These are phyloP conservation scores for Parnassius glacialis DNA, from an alignment of 2,888 invertebrate species.

Conservation along the genomic window DNA sequence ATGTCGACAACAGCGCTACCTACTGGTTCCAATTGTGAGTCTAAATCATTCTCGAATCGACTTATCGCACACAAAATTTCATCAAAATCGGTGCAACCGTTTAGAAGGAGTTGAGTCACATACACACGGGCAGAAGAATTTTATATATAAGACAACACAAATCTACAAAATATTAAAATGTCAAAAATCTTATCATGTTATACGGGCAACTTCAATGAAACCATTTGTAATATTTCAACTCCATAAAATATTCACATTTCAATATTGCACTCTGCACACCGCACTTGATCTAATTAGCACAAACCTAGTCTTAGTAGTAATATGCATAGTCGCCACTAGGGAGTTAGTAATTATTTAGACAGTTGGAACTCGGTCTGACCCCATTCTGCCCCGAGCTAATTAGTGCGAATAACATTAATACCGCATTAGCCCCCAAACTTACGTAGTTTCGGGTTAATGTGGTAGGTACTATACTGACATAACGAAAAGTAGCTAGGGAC, in stretches of 20 bases:
- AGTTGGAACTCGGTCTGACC: slow-evolving; percentile 62
- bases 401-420: slow-evolving; percentile 67
- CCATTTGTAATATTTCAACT: background rate
- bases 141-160: no score
- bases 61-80: no score
- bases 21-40: no score
- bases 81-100: no score
- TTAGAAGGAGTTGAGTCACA: no score
- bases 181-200: no score
- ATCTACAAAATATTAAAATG: no score
- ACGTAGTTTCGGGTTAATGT: slow-evolving; percentile 28
- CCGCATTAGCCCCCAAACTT: slow-evolving; percentile 54
- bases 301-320: slow-evolving; percentile 27
- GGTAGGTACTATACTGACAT: slow-evolving; percentile 21
- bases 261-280: background rate
- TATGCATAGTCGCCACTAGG: slow-evolving; percentile 39
- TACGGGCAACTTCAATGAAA: no score
- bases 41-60: no score
- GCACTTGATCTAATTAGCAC: slow-evolving; percentile 29
- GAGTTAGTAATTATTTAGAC: slow-evolving; percentile 64
- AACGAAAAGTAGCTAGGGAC: slow-evolving; percentile 11
- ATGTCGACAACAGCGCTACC: no score
- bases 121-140: no score
- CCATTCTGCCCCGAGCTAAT: slow-evolving; percentile 56
- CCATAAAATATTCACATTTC: slow-evolving; percentile 12